Conservation (phyloP, 2,113 vertebrate genomes). For the Anguilla rostrata region DNA sequence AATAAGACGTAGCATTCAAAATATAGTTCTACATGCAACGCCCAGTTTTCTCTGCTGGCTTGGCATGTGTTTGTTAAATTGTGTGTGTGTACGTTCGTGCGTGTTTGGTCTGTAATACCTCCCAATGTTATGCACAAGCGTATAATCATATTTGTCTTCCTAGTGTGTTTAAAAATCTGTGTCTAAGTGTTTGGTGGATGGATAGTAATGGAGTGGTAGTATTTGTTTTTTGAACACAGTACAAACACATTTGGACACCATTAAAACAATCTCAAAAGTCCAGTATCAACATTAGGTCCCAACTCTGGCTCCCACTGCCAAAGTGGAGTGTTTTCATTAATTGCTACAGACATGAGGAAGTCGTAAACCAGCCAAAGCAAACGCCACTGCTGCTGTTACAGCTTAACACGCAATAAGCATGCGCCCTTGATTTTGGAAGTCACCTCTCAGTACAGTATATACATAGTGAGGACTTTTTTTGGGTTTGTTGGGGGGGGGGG, state of each 20-base stretch:
- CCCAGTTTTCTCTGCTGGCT: too few species aligned
- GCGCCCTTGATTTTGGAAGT: slow-evolving; percentile 29
- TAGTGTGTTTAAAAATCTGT: slow-evolving; percentile 19
- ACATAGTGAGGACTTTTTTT: neutral
- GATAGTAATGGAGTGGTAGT: slow-evolving; percentile 11
- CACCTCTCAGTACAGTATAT: slow-evolving; percentile 25
- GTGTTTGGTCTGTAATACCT: neutral
- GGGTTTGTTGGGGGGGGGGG: neutral
- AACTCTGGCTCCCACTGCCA: neutral
- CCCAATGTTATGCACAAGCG: slow-evolving; percentile 34
- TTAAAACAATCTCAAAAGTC: slow-evolving; percentile 22
- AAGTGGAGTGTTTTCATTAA: slow-evolving; percentile 29
- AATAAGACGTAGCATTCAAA: too few species aligned
- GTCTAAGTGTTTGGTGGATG: slow-evolving; percentile 22
- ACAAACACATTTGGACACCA: slow-evolving; percentile 42
- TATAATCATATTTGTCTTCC: slow-evolving; percentile 47
- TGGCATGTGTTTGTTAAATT: neutral
- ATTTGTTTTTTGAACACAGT: slow-evolving; percentile 35
- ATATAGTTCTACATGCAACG: too few species aligned
- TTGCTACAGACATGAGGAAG: slow-evolving; percentile 34
- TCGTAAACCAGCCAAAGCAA: neutral
- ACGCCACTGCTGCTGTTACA: neutral
- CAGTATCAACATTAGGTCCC: neutral
- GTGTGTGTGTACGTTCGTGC: neutral
- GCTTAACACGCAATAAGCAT: neutral